Evolutionary conservation across 2,797 vertebrate genomes (phyloP).

Genomic region (Masticophis lateralis): DNA sequence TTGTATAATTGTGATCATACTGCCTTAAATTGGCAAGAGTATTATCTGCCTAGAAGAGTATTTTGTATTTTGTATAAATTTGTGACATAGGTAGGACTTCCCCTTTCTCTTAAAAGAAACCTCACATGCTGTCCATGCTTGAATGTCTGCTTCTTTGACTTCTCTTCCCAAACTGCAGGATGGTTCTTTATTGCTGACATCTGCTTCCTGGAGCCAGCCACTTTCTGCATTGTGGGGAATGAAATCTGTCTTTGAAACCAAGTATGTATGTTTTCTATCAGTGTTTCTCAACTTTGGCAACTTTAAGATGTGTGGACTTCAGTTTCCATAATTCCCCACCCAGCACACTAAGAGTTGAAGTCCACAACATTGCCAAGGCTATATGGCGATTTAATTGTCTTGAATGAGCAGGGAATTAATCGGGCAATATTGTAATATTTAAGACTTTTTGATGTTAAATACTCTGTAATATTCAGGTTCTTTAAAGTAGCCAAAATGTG

Average conservation of each 20-base stretch:
- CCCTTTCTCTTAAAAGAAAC: not conserved
- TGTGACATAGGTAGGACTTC: not conserved
- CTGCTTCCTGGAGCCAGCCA: slow-evolving; percentile 96
- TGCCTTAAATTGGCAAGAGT: not conserved
- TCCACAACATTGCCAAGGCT: not conserved
- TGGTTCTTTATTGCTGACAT: slow-evolving; percentile 93
- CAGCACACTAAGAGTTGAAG: not conserved
- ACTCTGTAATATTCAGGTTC: not conserved
- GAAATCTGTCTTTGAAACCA: slow-evolving; percentile 99
- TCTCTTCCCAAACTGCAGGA: slow-evolving; percentile 75
- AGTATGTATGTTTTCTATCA: slow-evolving; percentile 78
- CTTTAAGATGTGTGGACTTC: not conserved
- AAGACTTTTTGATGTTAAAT: not conserved
- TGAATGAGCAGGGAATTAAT: not conserved
- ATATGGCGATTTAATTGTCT: not conserved
- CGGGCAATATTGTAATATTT: not conserved
- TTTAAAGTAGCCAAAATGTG: not conserved
- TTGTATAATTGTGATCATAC: not conserved
- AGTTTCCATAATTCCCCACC: not conserved
- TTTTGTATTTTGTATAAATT: not conserved
- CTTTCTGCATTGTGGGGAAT: slow-evolving; percentile 97
- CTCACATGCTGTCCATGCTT: not conserved
- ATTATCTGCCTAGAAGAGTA: not conserved
- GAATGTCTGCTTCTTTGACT: slow-evolving; percentile 29
- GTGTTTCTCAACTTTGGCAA: not conserved